Conservation (phyloP, 2,113 vertebrate species). For the Lota lota region DNA sequence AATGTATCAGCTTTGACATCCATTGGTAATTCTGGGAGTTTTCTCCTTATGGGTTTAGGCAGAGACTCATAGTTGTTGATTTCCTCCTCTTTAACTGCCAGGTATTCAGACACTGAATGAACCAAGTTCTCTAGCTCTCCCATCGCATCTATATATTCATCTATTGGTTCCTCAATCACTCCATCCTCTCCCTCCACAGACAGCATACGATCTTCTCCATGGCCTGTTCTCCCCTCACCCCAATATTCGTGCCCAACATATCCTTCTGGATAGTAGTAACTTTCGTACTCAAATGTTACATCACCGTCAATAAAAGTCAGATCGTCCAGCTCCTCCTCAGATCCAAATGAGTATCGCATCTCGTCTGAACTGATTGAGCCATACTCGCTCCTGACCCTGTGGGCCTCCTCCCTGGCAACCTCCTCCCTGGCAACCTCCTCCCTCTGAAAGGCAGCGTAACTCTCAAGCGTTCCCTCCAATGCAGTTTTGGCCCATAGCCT, state of each 20-base stretch:
- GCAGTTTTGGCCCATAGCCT: conserved; percentile 71
- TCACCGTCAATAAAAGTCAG: conserved; percentile 61
- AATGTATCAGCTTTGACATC: neutral
- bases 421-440: conserved; percentile 55
- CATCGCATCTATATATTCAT: conserved; percentile 81
- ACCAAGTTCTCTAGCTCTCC: conserved; percentile 89
- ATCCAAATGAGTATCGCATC: conserved; percentile 78
- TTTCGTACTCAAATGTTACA: conserved; percentile 60
- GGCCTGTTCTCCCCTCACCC: conserved; percentile 32
- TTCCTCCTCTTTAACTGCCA: conserved; percentile 93
- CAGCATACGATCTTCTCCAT: conserved; percentile 53
- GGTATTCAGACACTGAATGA: conserved; percentile 90
- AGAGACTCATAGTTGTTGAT: conserved; percentile 83
- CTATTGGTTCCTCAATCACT: conserved; percentile 63
- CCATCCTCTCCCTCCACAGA: conserved; percentile 48
- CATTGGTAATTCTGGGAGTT: conserved; percentile 55
- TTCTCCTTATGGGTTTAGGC: conserved; percentile 67
- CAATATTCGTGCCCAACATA: conserved; percentile 47
- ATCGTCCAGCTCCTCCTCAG: conserved; percentile 82
- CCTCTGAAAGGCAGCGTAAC: conserved; percentile 68
- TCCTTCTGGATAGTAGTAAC: conserved; percentile 47
- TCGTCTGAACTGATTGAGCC: conserved; percentile 85
- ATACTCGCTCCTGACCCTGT: conserved; percentile 68
- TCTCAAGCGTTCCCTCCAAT: conserved; percentile 61
- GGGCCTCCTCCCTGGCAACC: conserved; percentile 17